A percentile compares a stretch with the other conserved stretches of the same genome.
Conservation (phyloP, 2,797 vertebrate genomes). For the Pelobates cultripes region DNA sequence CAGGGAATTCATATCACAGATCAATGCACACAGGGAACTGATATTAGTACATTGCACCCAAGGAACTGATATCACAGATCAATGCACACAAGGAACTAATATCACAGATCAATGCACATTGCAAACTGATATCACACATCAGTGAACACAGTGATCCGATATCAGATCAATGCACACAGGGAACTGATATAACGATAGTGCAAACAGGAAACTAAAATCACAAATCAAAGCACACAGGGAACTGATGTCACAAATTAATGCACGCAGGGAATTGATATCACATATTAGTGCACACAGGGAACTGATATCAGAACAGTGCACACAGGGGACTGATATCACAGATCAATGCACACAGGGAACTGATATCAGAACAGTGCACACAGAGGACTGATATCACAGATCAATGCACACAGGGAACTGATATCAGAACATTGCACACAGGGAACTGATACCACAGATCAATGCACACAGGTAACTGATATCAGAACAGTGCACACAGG, state of each 20-base stretch:
- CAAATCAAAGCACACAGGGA: not conserved
- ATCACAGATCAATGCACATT: not conserved
- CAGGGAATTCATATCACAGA: too few species aligned
- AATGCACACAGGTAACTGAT: slow-evolving; percentile 16
- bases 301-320: not conserved
- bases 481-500: not conserved
- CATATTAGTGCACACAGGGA: slow-evolving; percentile 5
- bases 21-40: too few species aligned
- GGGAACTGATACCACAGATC: not conserved
- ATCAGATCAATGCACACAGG: not conserved
- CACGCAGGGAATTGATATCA: not conserved
- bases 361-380: too few species aligned
- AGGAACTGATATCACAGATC: not conserved
- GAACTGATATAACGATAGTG: not conserved
- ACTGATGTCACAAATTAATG: not conserved
- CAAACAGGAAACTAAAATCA: not conserved
- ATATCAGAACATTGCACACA: too few species aligned
- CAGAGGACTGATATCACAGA: too few species aligned
- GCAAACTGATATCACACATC: not conserved
- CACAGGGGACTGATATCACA: not conserved
- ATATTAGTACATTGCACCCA: too few species aligned
- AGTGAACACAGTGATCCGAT: slow-evolving; percentile 10
- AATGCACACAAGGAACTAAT: slow-evolving; percentile 17
- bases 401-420: too few species aligned
- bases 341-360: not conserved